phyloP scores from a whole-genome alignment of 2,797 vertebrate species.

The Cryptoprocta ferox region DNA sequence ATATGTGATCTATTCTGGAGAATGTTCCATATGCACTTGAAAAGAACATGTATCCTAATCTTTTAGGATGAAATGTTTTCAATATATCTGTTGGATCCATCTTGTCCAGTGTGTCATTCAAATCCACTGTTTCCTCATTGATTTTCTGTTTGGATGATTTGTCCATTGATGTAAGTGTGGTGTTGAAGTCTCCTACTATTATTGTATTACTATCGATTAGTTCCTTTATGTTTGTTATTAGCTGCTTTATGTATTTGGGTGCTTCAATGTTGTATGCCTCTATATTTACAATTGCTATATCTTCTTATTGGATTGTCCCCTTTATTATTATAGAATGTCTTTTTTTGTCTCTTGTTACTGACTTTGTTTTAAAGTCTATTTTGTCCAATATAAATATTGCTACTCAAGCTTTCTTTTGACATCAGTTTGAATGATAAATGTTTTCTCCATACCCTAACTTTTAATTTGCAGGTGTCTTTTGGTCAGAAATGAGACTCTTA shows the following conservation, averaged over 20 bases:
- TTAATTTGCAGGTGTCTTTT: neutral
- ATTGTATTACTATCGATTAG: neutral
- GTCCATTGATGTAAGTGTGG: neutral
- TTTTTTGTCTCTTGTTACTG: neutral
- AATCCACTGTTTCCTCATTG: neutral
- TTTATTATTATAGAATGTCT: neutral
- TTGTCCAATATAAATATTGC: neutral
- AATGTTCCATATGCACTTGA: neutral
- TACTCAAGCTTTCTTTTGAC: neutral
- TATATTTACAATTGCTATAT: neutral
- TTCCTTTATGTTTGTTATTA: neutral
- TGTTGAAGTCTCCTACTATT: neutral
- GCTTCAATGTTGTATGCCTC: neutral
- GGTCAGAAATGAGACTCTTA: neutral
- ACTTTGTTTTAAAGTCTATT: neutral
- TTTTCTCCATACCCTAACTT: neutral
- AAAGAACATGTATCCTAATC: neutral
- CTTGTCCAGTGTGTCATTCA: neutral
- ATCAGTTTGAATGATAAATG: neutral
- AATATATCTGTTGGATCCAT: neutral
- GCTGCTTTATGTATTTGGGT: neutral
- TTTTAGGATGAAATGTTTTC: neutral
- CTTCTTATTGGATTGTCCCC: neutral
- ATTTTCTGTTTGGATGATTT: neutral
- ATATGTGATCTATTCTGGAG: neutral